Conservation (phyloP, 1,140 invertebrate genomes). For the Habropoda laboriosa region DNA sequence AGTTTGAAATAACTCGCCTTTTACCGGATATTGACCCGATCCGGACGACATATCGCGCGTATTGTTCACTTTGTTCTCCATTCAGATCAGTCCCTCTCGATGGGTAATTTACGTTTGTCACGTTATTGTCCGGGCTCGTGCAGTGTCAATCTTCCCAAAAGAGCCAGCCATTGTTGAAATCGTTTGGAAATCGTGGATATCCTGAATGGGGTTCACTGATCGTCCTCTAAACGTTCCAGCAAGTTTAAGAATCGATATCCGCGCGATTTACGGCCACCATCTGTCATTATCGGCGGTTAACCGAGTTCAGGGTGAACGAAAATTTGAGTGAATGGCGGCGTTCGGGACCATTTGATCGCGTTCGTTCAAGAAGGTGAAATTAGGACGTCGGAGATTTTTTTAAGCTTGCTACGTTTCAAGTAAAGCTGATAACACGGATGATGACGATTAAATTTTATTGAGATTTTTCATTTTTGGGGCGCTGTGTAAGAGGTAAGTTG, state of each 20-base stretch:
- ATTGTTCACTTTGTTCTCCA: constrained; percentile 68
- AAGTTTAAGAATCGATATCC: constrained; percentile 26
- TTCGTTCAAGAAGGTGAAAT: background rate
- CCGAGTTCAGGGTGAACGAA: background rate
- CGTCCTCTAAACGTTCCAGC: constrained; percentile 26
- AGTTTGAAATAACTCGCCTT: constrained; percentile 46
- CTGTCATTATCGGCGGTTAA: background rate
- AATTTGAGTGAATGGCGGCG: background rate
- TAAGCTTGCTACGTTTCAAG: too few species aligned
- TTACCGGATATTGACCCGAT: constrained; percentile 69
- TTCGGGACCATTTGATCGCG: background rate
- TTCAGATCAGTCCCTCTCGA: constrained; percentile 58
- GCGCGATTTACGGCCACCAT: background rate
- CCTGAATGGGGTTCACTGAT: constrained; percentile 49
- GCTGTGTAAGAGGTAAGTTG: too few species aligned
- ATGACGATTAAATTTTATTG: too few species aligned
- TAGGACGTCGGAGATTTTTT: background rate
- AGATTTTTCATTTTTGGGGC: too few species aligned
- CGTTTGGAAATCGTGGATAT: constrained; percentile 54
- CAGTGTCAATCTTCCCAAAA: constrained; percentile 48
- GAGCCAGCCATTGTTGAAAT: constrained; percentile 51
- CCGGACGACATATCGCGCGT: constrained; percentile 64
- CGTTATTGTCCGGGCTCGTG: constrained; percentile 56
- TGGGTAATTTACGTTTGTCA: constrained; percentile 66
- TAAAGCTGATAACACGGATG: too few species aligned